Percentiles rank a stretch among this genome's conserved stretches.
These are phyloP conservation scores for Penaeus japonicus DNA, from an alignment of 1,140 invertebrate genomes.

Conservation along the genomic window DNA sequence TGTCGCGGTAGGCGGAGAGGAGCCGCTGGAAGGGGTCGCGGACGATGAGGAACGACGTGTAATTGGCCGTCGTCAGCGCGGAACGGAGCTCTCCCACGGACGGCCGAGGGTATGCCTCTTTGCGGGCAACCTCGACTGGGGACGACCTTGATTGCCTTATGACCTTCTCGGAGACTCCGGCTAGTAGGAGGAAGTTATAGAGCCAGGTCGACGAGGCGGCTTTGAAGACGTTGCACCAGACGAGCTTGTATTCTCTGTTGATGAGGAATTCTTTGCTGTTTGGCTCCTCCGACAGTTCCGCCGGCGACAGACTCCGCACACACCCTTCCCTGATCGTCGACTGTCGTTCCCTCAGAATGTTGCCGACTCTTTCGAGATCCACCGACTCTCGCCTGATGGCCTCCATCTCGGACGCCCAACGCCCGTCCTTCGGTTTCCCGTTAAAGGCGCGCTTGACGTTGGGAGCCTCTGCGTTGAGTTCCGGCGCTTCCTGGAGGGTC, in stretches of 20 bases:
- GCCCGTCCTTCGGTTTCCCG: too few relatives aligned
- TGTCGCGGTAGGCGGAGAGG: slow-evolving; percentile 68
- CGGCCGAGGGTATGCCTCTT: background rate
- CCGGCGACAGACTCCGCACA: too few relatives aligned
- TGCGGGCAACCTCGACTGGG: background rate
- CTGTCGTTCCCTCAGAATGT: too few relatives aligned
- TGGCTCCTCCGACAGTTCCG: background rate
- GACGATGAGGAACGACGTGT: slow-evolving; percentile 63
- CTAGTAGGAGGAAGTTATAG: slow-evolving; percentile 73
- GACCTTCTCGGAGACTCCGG: slow-evolving; percentile 64
- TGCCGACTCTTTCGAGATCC: too few relatives aligned
- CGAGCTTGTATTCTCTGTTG: slow-evolving; percentile 78
- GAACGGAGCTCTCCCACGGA: background rate
- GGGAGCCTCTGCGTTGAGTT: too few relatives aligned
- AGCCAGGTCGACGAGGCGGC: slow-evolving; percentile 87
- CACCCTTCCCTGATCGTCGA: background rate
- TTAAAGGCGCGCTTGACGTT: too few relatives aligned
- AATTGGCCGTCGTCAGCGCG: slow-evolving; percentile 60
- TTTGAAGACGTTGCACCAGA: slow-evolving; percentile 88
- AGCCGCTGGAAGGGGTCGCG: slow-evolving; percentile 68
- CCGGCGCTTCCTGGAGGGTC: too few relatives aligned
- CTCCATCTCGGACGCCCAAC: too few relatives aligned
- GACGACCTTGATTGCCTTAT: slow-evolving; percentile 43
- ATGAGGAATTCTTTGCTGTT: slow-evolving; percentile 75
- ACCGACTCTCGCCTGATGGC: too few relatives aligned